phyloP scores from a whole-genome alignment of 2,113 vertebrate species.

The Mionectes macconnelli region DNA sequence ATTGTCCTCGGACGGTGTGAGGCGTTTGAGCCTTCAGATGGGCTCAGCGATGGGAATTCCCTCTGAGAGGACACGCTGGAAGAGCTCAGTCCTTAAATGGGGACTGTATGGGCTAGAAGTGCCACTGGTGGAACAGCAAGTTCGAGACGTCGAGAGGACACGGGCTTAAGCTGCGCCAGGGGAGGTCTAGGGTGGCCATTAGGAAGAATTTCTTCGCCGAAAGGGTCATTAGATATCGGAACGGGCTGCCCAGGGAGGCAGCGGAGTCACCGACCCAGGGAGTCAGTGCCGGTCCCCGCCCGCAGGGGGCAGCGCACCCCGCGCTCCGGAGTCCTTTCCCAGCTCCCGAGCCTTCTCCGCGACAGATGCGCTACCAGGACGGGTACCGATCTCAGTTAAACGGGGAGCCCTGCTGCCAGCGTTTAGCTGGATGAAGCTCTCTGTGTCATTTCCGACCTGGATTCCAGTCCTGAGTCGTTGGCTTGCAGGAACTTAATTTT shows the following conservation, averaged over 20 bases:
- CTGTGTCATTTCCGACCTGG: not conserved
- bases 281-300: not conserved
- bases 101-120: not conserved
- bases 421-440: not conserved
- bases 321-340: not conserved
- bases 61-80: not conserved
- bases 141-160: not conserved
- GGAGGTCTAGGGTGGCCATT: not conserved
- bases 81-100: not conserved
- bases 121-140: not conserved
- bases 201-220: not conserved
- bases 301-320: not conserved
- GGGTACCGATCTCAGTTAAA: not conserved
- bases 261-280: not conserved
- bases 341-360: not conserved
- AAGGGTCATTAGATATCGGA: not conserved
- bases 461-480: not conserved
- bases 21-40: accelerated
- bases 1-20: not conserved
- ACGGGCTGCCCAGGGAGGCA: not conserved
- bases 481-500: not conserved
- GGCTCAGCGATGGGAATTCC: not conserved
- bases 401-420: not conserved
- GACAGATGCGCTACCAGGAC: accelerated
- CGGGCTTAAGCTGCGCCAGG: not conserved